A percentile compares a stretch with the other conserved stretches of the same genome.
Evolutionary conservation across 1,140 invertebrate genomes (phyloP).

Genomic region (Kradibia gibbosae): DNA sequence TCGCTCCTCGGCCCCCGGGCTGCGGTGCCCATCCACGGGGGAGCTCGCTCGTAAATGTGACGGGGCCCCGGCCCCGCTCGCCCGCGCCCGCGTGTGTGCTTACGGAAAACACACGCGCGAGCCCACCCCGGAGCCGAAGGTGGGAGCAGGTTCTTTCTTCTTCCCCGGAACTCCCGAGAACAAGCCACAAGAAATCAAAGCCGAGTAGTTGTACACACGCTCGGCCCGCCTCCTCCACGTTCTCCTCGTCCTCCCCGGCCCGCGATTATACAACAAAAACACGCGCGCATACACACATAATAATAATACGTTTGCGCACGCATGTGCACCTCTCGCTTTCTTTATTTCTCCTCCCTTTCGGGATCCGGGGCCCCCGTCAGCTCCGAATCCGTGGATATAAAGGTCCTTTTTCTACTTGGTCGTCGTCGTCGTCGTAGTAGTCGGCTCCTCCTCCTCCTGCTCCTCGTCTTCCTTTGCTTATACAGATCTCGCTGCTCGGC

Average conservation of each 20-base stretch:
- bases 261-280: conserved; percentile 13
- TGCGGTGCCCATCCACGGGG: conserved; percentile 7
- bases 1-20: background rate
- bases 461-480: background rate
- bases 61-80: background rate
- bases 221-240: conserved; percentile 6
- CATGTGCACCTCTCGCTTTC: background rate
- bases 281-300: background rate
- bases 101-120: conserved; percentile 17
- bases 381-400: conserved; percentile 10
- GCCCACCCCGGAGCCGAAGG: conserved; percentile 17
- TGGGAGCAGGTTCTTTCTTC: conserved; percentile 2
- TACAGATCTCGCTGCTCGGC: no score
- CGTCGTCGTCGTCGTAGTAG: conserved; percentile 21
- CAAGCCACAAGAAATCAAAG: conserved; percentile 46
- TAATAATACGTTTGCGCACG: background rate
- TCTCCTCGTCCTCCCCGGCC: no score
- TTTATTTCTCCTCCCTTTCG: conserved; percentile 1
- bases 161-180: conserved; percentile 18
- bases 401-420: background rate
- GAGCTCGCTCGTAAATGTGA: background rate
- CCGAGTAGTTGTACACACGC: background rate
- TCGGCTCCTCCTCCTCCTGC: conserved; percentile 55
- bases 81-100: background rate
- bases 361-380: background rate